Conservation (phyloP, 2,888 invertebrate genomes). For the Lepidonotus clava region DNA sequence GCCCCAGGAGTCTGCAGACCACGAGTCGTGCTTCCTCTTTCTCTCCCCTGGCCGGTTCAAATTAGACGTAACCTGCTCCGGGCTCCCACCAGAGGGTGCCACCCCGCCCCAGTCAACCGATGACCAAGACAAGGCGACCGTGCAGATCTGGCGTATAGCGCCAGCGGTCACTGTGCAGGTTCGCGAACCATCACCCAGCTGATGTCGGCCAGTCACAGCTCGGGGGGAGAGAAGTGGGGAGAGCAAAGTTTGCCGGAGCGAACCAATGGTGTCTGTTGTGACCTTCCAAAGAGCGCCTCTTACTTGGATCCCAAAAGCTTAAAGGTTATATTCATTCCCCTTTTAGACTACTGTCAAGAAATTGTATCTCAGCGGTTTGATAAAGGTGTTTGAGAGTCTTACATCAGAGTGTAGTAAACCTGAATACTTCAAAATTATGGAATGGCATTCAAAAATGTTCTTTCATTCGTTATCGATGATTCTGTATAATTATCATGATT, state of each 20-base stretch:
- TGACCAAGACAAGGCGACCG: constrained; percentile 12
- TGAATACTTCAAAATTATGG: too few species aligned
- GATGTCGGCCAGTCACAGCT: background rate
- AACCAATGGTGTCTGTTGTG: background rate
- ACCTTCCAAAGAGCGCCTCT: background rate
- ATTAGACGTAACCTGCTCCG: constrained; percentile 46
- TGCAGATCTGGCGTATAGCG: constrained; percentile 35
- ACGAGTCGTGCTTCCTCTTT: constrained; percentile 41
- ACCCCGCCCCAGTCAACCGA: too few species aligned
- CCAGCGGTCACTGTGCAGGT: constrained; percentile 37
- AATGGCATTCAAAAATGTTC: too few species aligned
- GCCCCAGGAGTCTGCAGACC: background rate
- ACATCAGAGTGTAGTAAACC: too few species aligned
- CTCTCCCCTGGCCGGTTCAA: constrained; percentile 18
- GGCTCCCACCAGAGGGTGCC: background rate
- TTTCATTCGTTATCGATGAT: too few species aligned
- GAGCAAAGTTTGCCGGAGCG: background rate
- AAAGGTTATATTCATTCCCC: background rate
- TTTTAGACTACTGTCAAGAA: too few species aligned
- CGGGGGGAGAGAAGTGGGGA: background rate
- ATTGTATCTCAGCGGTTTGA: background rate
- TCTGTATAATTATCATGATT: too few species aligned
- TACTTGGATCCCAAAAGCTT: background rate
- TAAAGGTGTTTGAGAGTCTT: background rate
- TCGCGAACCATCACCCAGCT: background rate